phyloP scores from a whole-genome alignment of 2,888 invertebrate species.

The Pristionchus entomophagus region DNA sequence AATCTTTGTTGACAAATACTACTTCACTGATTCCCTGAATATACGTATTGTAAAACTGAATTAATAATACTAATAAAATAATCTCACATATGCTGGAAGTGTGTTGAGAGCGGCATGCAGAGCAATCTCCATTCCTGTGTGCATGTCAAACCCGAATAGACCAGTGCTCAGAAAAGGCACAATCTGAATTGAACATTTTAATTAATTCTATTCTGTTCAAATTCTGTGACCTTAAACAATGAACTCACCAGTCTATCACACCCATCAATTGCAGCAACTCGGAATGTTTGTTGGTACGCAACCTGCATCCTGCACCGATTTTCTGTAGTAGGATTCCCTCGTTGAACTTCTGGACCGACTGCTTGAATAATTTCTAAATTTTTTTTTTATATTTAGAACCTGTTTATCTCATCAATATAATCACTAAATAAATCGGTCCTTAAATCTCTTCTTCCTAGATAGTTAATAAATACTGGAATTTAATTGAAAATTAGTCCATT shows the following conservation, averaged over 20 bases:
- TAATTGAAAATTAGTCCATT: not conserved
- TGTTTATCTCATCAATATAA: too few species aligned
- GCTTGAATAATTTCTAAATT: not conserved
- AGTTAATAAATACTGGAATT: too few species aligned
- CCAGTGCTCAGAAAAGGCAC: not conserved
- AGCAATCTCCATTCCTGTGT: not conserved
- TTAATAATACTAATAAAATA: not conserved
- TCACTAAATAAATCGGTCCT: too few species aligned
- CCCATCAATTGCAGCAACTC: not conserved
- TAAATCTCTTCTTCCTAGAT: too few species aligned
- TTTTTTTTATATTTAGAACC: too few species aligned
- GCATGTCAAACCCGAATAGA: not conserved
- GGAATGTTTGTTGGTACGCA: too few species aligned
- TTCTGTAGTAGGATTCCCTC: not conserved
- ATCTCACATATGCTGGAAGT: not conserved
- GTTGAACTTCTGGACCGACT: not conserved
- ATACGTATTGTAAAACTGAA: too few species aligned
- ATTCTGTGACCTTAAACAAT: not conserved
- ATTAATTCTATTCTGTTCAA: not conserved
- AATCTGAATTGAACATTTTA: too few species aligned
- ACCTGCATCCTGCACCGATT: not conserved
- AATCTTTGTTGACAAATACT: not conserved
- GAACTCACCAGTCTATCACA: not conserved
- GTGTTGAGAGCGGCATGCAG: not conserved
- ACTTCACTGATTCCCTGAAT: not conserved